Evolutionary conservation across 1,140 invertebrate species (phyloP).

Genomic region (Cardiocondyla obscurior): DNA sequence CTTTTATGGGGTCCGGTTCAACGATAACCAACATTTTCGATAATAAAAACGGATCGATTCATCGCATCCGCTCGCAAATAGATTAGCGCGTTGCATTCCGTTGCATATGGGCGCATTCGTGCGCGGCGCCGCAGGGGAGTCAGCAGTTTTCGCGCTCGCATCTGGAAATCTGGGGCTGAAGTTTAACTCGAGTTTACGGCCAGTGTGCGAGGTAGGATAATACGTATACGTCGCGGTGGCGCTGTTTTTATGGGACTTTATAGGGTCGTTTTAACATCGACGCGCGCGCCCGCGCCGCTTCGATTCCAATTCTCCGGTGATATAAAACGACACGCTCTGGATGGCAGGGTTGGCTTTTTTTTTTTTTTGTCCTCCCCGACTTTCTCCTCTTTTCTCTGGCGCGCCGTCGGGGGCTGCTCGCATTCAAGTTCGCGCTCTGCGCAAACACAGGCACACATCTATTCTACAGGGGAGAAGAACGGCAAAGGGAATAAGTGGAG

Average conservation of each 20-base stretch:
- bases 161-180: constrained; percentile 36
- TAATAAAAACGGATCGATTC: constrained; percentile 10
- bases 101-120: not conserved
- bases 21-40: not conserved
- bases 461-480: not conserved
- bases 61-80: constrained; percentile 7
- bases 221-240: constrained; percentile 21
- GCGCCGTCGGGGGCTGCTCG: constrained; percentile 37
- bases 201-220: constrained; percentile 31
- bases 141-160: not conserved
- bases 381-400: not conserved
- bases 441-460: constrained; percentile 49
- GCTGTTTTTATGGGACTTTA: constrained; percentile 69
- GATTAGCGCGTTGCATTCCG: constrained; percentile 22
- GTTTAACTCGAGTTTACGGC: constrained; percentile 48
- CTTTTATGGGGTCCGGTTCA: too few species aligned
- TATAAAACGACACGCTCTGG: constrained; percentile 73
- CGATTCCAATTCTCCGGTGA: constrained; percentile 78
- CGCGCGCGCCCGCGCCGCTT: constrained; percentile 60
- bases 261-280: constrained; percentile 71
- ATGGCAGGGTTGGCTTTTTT: constrained; percentile 60
- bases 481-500: constrained; percentile 60
- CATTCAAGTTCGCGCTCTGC: constrained; percentile 55
- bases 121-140: not conserved
- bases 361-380: too few species aligned